phyloP scores from a whole-genome alignment of 2,888 invertebrate species.

The Coenonympha arcania region DNA sequence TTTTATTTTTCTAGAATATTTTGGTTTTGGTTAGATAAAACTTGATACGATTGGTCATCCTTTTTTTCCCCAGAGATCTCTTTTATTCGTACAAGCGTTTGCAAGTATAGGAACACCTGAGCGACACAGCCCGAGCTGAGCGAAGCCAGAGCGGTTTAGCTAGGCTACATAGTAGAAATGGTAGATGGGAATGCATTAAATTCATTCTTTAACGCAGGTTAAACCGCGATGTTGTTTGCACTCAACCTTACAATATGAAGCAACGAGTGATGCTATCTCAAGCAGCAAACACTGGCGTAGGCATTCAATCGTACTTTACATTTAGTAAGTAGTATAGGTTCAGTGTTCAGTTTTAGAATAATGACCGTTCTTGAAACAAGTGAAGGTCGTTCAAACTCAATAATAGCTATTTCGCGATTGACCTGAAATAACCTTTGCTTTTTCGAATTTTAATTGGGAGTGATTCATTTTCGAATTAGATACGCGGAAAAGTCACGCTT shows the following conservation, averaged over 20 bases:
- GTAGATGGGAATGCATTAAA: too few relatives aligned
- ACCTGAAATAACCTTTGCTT: conserved; percentile 22
- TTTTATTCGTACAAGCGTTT: too few relatives aligned
- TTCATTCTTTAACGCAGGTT: too few relatives aligned
- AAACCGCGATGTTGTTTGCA: background rate
- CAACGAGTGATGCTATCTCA: conserved; percentile 9
- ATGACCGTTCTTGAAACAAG: conserved; percentile 25
- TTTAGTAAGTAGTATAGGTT: conserved; percentile 17
- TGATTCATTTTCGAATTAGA: conserved; percentile 18
- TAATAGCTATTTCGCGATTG: conserved; percentile 19
- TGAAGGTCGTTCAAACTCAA: conserved; percentile 23
- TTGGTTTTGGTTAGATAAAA: too few relatives aligned
- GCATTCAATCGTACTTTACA: conserved; percentile 14
- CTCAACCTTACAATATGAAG: background rate
- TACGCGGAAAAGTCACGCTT: conserved; percentile 10
- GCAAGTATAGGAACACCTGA: too few relatives aligned
- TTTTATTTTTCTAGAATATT: too few relatives aligned
- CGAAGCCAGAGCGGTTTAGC: too few relatives aligned
- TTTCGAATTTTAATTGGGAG: conserved; percentile 18
- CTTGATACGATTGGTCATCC: too few relatives aligned
- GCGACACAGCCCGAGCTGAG: too few relatives aligned
- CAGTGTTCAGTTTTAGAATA: conserved; percentile 22
- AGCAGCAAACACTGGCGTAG: background rate
- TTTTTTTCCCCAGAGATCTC: too few relatives aligned
- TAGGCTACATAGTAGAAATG: too few relatives aligned